Percentiles rank a stretch among this genome's conserved stretches.
Conservation (phyloP, 2,888 invertebrate genomes). For the Sphinx pinastri region DNA sequence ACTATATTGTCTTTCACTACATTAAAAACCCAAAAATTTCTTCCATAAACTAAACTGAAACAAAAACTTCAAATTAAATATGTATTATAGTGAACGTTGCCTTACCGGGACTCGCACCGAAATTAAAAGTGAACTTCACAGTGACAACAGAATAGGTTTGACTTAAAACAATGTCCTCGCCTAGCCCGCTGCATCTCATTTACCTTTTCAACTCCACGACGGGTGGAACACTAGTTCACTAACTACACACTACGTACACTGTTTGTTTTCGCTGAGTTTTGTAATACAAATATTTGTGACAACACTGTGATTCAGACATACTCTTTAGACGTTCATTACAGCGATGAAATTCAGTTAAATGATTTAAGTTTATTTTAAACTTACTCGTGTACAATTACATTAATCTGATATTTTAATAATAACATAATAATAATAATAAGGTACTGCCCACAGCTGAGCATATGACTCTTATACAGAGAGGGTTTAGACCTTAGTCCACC, state of each 20-base stretch:
- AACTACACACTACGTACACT: conserved; percentile 26
- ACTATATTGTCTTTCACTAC: no score
- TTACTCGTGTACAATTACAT: no score
- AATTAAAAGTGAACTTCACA: conserved; percentile 73
- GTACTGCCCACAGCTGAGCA: no score
- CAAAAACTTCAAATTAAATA: not conserved
- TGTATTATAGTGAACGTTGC: conserved; percentile 35
- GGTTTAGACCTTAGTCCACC: no score
- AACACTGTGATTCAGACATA: conserved; percentile 33
- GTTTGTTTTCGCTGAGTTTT: conserved; percentile 34
- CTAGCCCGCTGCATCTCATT: conserved; percentile 64
- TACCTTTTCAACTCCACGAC: conserved; percentile 48
- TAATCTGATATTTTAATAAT: no score
- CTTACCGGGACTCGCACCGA: conserved; percentile 49
- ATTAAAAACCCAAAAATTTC: no score
- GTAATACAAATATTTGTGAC: conserved; percentile 39
- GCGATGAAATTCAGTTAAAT: conserved; percentile 22
- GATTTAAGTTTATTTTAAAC: not conserved
- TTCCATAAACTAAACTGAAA: no score
- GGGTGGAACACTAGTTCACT: conserved; percentile 21
- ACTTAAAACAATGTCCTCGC: conserved; percentile 67
- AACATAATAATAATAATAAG: no score
- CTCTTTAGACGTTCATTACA: conserved; percentile 25
- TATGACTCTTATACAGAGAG: no score
- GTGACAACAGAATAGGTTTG: conserved; percentile 59